Conservation (phyloP, 2,888 invertebrate genomes). For the Perizoma affinitatum region DNA sequence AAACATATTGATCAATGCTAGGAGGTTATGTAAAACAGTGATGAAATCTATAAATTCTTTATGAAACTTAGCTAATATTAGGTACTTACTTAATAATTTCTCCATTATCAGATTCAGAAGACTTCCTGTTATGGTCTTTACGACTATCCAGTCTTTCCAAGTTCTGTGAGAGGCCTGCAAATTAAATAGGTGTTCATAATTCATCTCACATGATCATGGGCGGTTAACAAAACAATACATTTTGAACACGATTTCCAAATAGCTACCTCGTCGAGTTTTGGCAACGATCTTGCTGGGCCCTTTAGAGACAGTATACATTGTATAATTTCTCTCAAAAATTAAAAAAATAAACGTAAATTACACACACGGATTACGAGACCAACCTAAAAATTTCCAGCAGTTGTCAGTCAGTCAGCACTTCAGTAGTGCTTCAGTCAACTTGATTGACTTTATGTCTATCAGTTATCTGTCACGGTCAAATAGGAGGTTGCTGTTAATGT, state of each 20-base stretch:
- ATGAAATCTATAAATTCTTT: constrained; percentile 61
- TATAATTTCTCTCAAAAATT: constrained; percentile 71
- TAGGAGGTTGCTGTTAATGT: too few relatives aligned
- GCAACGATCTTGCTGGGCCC: constrained; percentile 95
- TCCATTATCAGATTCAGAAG: constrained; percentile 87
- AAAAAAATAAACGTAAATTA: constrained; percentile 70
- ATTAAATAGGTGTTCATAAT: constrained; percentile 50
- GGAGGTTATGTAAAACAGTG: constrained; percentile 81
- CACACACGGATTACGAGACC: constrained; percentile 61
- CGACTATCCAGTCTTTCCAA: constrained; percentile 91
- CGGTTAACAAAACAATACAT: constrained; percentile 1
- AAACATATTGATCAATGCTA: constrained; percentile 14
- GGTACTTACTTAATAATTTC: constrained; percentile 86
- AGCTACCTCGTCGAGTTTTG: constrained; percentile 91
- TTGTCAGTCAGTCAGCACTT: too few relatives aligned
- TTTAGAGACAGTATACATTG: constrained; percentile 94
- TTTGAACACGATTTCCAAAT: constrained; percentile 13
- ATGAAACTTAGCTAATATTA: constrained; percentile 41
- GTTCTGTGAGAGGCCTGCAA: constrained; percentile 91
- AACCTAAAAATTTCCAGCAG: constrained; percentile 16
- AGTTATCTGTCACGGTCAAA: too few relatives aligned
- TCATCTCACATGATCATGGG: constrained; percentile 41
- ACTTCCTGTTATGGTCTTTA: constrained; percentile 88
- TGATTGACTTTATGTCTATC: too few relatives aligned
- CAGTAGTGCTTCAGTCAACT: too few relatives aligned